Conservation (phyloP, 2,113 vertebrate genomes). For the Sinocyclocheilus anophthalmus region DNA sequence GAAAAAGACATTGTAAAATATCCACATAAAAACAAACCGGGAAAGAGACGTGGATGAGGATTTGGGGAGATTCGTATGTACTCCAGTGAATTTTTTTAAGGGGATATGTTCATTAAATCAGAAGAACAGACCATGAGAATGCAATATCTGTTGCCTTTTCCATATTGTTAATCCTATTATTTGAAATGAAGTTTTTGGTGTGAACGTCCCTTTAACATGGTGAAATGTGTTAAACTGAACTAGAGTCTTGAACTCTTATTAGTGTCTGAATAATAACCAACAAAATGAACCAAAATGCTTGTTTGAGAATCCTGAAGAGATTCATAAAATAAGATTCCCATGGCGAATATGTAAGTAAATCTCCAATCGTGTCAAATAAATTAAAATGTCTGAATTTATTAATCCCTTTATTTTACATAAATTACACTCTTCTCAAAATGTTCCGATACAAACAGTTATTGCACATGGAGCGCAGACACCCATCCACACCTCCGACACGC, state of each 20-base stretch:
- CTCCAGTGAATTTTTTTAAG: neutral
- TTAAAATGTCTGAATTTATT: conserved; percentile 67
- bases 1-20: too few relatives aligned
- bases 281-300: too few relatives aligned
- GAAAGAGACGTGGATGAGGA: too few relatives aligned
- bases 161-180: too few relatives aligned
- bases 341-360: neutral
- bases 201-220: too few relatives aligned
- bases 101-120: neutral
- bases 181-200: too few relatives aligned
- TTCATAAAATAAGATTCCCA: too few relatives aligned
- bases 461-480: conserved; percentile 79
- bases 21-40: too few relatives aligned
- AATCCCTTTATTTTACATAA: conserved; percentile 85
- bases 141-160: too few relatives aligned
- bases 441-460: conserved; percentile 87
- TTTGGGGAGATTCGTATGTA: neutral
- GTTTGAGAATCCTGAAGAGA: neutral
- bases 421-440: conserved; percentile 77
- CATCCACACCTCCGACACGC: conserved; percentile 72
- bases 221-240: too few relatives aligned
- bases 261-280: too few relatives aligned
- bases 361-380: conserved; percentile 32
- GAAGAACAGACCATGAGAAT: neutral
- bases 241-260: too few relatives aligned